Conservation (phyloP, 2,113 vertebrate genomes). For the Epinephelus lanceolatus region DNA sequence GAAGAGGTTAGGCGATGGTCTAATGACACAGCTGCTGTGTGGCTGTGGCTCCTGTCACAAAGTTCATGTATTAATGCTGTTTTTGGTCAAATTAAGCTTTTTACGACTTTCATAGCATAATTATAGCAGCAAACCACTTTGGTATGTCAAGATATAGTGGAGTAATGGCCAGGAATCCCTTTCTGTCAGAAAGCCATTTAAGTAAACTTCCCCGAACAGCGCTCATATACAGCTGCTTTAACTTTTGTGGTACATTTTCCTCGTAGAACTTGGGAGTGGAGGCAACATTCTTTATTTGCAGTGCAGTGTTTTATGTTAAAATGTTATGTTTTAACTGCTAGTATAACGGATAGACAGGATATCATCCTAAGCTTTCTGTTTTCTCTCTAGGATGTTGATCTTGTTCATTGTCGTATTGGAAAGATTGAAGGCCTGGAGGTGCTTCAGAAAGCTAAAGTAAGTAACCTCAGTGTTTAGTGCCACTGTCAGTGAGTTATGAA, state of each 20-base stretch:
- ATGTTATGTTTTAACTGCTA: not conserved
- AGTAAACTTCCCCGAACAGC: too few species aligned
- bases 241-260: not conserved
- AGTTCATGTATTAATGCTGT: not conserved
- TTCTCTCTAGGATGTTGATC: conserved; percentile 92
- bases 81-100: not conserved
- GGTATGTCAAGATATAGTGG: too few species aligned
- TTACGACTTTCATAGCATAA: too few species aligned
- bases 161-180: too few species aligned
- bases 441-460: conserved; percentile 95
- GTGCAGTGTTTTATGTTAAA: not conserved
- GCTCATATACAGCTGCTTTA: too few species aligned
- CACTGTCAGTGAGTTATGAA: not conserved
- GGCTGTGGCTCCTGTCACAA: not conserved
- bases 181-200: too few species aligned
- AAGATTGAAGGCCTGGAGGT: conserved; percentile 97
- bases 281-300: not conserved
- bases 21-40: not conserved
- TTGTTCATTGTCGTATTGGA: conserved; percentile 97
- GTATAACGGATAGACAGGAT: not conserved
- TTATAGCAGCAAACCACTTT: too few species aligned
- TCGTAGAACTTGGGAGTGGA: not conserved
- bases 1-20: conserved; percentile 89
- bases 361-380: conserved; percentile 6
- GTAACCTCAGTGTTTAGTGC: conserved; percentile 19